Evolutionary conservation across 2,113 vertebrate genomes (phyloP), one percentile per base, ranked within the genome.

Genomic region (Phrynosoma platyrhinos): DNA sequence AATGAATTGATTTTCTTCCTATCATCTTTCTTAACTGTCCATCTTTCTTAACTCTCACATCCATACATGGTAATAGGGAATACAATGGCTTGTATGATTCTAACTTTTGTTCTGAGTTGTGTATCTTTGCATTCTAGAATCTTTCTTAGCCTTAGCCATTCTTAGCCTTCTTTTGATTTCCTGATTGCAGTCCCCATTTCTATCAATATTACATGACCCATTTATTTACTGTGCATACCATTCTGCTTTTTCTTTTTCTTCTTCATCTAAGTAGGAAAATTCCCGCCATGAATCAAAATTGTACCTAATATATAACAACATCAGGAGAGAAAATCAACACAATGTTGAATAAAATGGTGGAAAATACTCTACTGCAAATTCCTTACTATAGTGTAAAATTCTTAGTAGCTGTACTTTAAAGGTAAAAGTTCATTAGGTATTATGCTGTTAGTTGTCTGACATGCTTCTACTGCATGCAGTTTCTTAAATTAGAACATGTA

Each of bases 211-310:
- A 27, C 47, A 84, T 89, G 74, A 87, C 79, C 53, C 79, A 95
- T 93, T 64, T 89, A 88, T 12, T 93, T 93, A 97, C 42, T 47
- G 42, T 47, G 42, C 96, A 95, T 96, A 99, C 99, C 99, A 99
- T 97, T 99, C 99, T 87, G 99, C 99, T 87, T 99, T 99, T 94
- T 99, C 99, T 96, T 99, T 99, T 95, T 99, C 99, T 92, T 99
- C 99, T 97, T 99, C 99, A 93, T 99, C 99, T 96, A 99, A 96
- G 90, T 99, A 99, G 16, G 99, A 99, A 96, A 99, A 99, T 88
- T 99, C 99, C 96, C 99, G 98, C 99, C 99, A 99, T 13, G 99
- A 99, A 94, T 99, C 99, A 96, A 99, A 99, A 96, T 99, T 99
- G 95, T 99, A 99, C 99, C 99, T 97, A 47, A 93, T 77, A 89